Evolutionary conservation across 2,113 vertebrate species (phyloP).

Genomic region (Bothrops jararaca): DNA sequence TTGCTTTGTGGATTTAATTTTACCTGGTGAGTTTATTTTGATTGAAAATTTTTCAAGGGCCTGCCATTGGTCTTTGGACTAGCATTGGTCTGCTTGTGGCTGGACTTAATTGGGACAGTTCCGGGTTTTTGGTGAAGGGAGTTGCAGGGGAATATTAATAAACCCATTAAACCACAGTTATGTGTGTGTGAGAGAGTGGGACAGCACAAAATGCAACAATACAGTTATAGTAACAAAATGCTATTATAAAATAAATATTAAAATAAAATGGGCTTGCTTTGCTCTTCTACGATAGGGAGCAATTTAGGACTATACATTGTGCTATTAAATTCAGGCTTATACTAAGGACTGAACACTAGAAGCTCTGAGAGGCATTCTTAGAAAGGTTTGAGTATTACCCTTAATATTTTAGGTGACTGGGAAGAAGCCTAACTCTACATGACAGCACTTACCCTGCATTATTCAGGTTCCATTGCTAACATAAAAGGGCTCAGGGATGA

Average conservation of each 20-base stretch:
- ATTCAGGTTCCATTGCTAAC: background rate
- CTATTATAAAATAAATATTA: background rate
- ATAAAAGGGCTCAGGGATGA: background rate
- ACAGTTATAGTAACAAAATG: background rate
- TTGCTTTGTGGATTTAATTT: background rate
- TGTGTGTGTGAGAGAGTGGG: background rate
- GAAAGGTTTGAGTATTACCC: background rate
- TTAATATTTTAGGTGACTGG: too few species aligned
- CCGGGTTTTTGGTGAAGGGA: background rate
- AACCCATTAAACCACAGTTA: background rate
- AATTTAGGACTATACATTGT: background rate
- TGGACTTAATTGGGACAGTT: background rate
- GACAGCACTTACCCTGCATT: background rate
- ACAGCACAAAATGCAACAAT: background rate
- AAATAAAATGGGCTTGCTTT: background rate
- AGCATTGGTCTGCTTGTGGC: background rate
- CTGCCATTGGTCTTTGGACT: background rate
- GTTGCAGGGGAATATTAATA: background rate
- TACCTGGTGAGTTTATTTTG: background rate
- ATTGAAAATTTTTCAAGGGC: background rate
- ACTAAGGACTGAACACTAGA: background rate
- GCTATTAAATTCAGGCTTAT: background rate
- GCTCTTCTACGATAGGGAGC: background rate
- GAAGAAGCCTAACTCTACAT: background rate
- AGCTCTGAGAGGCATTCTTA: background rate